Percentiles rank a stretch among this genome's conserved stretches.
Evolutionary conservation across 2,888 invertebrate genomes (phyloP).

Genomic region (Xanthia togata): DNA sequence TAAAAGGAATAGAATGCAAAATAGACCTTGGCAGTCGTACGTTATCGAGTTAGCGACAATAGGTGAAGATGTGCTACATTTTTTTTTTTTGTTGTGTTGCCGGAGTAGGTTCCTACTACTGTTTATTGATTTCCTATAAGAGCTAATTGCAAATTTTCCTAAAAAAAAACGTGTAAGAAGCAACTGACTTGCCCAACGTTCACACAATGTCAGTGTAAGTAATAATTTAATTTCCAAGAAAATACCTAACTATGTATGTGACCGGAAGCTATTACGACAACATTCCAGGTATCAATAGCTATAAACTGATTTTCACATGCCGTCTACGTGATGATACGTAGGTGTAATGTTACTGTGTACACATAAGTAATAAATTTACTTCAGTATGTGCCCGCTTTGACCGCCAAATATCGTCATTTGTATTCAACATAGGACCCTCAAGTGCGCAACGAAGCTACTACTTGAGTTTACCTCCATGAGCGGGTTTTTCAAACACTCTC

Average conservation of each 20-base stretch:
- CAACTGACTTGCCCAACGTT: slow-evolving; percentile 26
- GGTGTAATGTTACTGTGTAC: slow-evolving; percentile 73
- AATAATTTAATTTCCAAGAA: slow-evolving; percentile 72
- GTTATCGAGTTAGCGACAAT: background rate
- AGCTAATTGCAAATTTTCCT: slow-evolving; percentile 4
- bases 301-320: slow-evolving; percentile 84
- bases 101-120: background rate
- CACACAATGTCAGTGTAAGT: slow-evolving; percentile 34
- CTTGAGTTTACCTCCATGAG: slow-evolving; percentile 71
- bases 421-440: slow-evolving; percentile 76
- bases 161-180: slow-evolving; percentile 11
- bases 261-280: slow-evolving; percentile 85
- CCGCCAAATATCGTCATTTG: slow-evolving; percentile 86
- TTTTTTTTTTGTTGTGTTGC: background rate
- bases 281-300: slow-evolving; percentile 81
- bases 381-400: slow-evolving; percentile 78
- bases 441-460: slow-evolving; percentile 74
- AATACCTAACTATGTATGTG: slow-evolving; percentile 75
- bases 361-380: slow-evolving; percentile 78
- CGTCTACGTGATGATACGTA: slow-evolving; percentile 80
- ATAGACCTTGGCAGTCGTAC: background rate
- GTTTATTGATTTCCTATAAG: background rate
- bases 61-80: background rate
- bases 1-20: background rate
- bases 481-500: slow-evolving; percentile 56